These are phyloP conservation scores for Cataglyphis livida DNA, from an alignment of 2,888 invertebrate genomes.

Conservation along the genomic window DNA sequence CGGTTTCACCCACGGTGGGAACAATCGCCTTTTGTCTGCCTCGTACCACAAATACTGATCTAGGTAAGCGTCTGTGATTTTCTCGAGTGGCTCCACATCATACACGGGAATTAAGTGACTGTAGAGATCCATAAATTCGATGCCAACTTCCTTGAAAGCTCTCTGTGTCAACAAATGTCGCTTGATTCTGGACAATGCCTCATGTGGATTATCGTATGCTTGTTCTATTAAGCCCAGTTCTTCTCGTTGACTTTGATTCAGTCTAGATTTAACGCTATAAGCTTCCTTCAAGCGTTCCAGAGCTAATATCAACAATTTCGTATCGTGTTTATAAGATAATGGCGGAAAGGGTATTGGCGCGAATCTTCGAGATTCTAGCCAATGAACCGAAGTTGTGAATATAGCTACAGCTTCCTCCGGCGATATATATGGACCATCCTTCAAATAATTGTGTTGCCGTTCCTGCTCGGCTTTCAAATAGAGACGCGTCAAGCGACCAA, in stretches of 20 bases:
- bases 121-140: constrained; percentile 99
- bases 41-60: constrained; percentile 99
- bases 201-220: constrained; percentile 99
- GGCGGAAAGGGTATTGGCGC: constrained; percentile 99
- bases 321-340: constrained; percentile 99
- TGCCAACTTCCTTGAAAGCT: constrained; percentile 99
- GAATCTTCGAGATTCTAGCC: constrained; percentile 99
- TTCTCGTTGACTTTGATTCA: constrained; percentile 99
- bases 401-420: constrained; percentile 99
- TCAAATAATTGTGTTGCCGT: constrained; percentile 99
- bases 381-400: constrained; percentile 99
- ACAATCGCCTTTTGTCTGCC: constrained; percentile 97
- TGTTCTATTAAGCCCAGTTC: constrained; percentile 99
- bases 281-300: constrained; percentile 98
- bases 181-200: constrained; percentile 99
- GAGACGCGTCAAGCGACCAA: constrained; percentile 98
- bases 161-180: constrained; percentile 99
- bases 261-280: constrained; percentile 97
- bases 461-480: constrained; percentile 99
- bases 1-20: constrained; percentile 99
- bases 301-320: constrained; percentile 98
- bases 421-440: constrained; percentile 99
- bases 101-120: constrained; percentile 99
- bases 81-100: constrained; percentile 99
- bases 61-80: constrained; percentile 99